Conservation (phyloP, 2,113 vertebrate genomes). For the Thoracochromis brauschi region DNA sequence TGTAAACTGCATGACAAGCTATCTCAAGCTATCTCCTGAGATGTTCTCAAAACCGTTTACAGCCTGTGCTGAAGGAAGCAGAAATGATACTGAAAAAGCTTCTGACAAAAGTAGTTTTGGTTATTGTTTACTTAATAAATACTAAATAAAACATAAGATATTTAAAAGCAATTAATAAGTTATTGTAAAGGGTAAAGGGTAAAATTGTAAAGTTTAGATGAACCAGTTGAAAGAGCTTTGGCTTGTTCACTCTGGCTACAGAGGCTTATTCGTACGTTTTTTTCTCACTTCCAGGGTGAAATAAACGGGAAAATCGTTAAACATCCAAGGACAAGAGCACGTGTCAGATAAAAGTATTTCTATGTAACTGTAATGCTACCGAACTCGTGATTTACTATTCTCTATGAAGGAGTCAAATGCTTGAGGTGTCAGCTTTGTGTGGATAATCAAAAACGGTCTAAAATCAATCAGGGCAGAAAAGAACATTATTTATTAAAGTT, state of each 20-base stretch:
- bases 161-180: neutral
- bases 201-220: neutral
- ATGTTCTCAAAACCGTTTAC: neutral
- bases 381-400: neutral
- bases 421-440: neutral
- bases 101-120: neutral
- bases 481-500: neutral
- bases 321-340: neutral
- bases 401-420: neutral
- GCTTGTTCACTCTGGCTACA: neutral
- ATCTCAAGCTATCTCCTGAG: neutral
- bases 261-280: fast-evolving
- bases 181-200: neutral
- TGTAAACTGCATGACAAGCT: neutral
- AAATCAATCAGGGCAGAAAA: neutral
- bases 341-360: neutral
- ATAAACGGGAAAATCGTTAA: neutral
- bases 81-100: neutral
- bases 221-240: neutral
- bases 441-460: neutral
- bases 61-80: neutral
- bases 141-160: neutral
- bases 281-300: neutral
- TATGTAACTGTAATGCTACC: neutral
- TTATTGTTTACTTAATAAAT: neutral